These are phyloP conservation scores for Steinernema carpocapsae DNA, from an alignment of 2,888 invertebrate genomes.

Conservation along the genomic window DNA sequence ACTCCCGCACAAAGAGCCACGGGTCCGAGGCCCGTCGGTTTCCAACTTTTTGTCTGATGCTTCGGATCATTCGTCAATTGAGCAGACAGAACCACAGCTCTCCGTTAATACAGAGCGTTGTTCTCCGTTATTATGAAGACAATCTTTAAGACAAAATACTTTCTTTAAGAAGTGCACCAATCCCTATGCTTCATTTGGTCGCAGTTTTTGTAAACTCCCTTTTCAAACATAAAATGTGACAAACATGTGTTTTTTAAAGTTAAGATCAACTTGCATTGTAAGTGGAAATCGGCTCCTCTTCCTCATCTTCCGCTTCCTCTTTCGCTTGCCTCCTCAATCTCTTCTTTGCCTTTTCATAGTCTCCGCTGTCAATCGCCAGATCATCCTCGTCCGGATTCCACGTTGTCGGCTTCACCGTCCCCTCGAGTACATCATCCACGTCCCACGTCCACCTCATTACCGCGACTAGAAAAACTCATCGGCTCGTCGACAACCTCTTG, in stretches of 20 bases:
- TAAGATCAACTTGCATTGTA: slow-evolving; percentile 56
- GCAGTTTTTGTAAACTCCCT: no score
- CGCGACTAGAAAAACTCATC: slow-evolving; percentile 38
- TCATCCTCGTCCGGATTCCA: slow-evolving; percentile 49
- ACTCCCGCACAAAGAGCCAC: no score
- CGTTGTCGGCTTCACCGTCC: slow-evolving; percentile 45
- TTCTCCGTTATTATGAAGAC: no score
- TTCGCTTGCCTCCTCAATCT: slow-evolving; percentile 21
- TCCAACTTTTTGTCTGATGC: no score
- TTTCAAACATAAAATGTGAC: background rate
- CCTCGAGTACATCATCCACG: slow-evolving; percentile 38
- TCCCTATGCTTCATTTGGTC: no score
- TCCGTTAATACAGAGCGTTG: no score
- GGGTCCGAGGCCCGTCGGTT: no score
- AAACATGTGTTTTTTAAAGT: background rate
- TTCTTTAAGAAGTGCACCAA: no score
- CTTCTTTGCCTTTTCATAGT: slow-evolving; percentile 44
- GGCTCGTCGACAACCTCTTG: slow-evolving; percentile 43
- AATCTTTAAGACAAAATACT: no score
- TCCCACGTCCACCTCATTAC: slow-evolving; percentile 45
- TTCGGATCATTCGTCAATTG: no score
- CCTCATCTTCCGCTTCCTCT: slow-evolving; percentile 46
- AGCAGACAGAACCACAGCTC: no score
- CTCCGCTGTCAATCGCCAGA: slow-evolving; percentile 48
- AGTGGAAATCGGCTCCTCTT: slow-evolving; percentile 59